phyloP scores from a whole-genome alignment of 1,140 invertebrate genomes.

The Ceratina calcarata region DNA sequence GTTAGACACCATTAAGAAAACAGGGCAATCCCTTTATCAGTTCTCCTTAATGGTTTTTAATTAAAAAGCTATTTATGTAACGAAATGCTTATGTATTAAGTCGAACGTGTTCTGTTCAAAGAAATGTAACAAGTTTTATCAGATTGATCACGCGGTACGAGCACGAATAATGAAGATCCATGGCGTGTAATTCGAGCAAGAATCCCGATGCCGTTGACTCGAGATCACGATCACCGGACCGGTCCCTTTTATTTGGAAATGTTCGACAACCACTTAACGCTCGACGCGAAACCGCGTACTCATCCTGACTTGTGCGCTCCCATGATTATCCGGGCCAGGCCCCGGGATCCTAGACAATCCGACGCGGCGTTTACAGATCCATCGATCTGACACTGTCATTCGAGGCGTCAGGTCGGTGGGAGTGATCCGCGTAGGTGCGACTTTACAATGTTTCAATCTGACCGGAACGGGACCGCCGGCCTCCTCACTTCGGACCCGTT shows the following conservation, averaged over 20 bases:
- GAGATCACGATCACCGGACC: slow-evolving; percentile 6
- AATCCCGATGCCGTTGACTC: background rate
- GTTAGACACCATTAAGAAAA: background rate
- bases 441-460: slow-evolving; percentile 62
- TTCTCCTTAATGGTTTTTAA: background rate
- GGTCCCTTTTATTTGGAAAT: slow-evolving; percentile 51
- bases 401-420: slow-evolving; percentile 30
- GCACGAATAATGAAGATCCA: slow-evolving; percentile 25
- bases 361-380: slow-evolving; percentile 65
- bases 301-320: slow-evolving; percentile 60
- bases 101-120: too few species aligned
- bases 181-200: background rate
- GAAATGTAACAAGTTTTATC: too few species aligned
- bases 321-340: slow-evolving; percentile 55
- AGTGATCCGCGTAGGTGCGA: slow-evolving; percentile 43
- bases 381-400: slow-evolving; percentile 65
- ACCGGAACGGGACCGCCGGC: background rate
- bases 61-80: too few species aligned
- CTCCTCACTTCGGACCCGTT: slow-evolving; percentile 17
- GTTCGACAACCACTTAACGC: slow-evolving; percentile 55
- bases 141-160: background rate
- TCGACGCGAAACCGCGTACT: slow-evolving; percentile 59
- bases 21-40: background rate
- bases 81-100: too few species aligned
- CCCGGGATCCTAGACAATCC: slow-evolving; percentile 60